Conservation (phyloP, 2,888 invertebrate genomes). For the Epistrophe grossulariae region DNA sequence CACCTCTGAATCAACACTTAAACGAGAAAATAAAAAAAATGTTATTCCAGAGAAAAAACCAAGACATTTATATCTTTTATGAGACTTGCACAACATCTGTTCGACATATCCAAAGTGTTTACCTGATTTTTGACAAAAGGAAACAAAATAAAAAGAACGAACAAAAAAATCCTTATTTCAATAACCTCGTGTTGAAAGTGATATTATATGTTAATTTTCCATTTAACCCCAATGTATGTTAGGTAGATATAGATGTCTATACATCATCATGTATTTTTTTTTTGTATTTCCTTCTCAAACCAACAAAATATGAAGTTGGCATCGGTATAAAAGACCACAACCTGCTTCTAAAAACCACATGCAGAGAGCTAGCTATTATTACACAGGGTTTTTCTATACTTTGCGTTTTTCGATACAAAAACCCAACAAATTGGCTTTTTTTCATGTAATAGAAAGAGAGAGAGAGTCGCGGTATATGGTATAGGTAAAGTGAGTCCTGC, state of each 20-base stretch:
- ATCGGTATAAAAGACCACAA: conserved; percentile 42
- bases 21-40: no score
- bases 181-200: conserved; percentile 12
- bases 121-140: conserved; percentile 7
- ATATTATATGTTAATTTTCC: conserved; percentile 43
- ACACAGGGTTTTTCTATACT: conserved; percentile 53
- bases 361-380: neutral
- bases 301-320: conserved; percentile 31
- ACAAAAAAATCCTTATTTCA: conserved; percentile 5
- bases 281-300: neutral
- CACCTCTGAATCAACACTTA: neutral
- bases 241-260: neutral
- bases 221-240: neutral
- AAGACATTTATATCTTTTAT: conserved; percentile 12
- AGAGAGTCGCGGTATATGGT: neutral
- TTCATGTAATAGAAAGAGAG: neutral
- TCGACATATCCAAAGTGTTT: conserved; percentile 15
- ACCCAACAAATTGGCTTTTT: conserved; percentile 11
- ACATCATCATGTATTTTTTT: conserved; percentile 10
- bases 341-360: conserved; percentile 64
- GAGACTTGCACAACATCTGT: conserved; percentile 9
- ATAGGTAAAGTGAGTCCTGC: neutral
- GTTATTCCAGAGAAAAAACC: no score
- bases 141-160: neutral
- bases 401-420: conserved; percentile 60